phyloP scores from a whole-genome alignment of 2,113 vertebrate genomes.

The Pelusios castaneus region DNA sequence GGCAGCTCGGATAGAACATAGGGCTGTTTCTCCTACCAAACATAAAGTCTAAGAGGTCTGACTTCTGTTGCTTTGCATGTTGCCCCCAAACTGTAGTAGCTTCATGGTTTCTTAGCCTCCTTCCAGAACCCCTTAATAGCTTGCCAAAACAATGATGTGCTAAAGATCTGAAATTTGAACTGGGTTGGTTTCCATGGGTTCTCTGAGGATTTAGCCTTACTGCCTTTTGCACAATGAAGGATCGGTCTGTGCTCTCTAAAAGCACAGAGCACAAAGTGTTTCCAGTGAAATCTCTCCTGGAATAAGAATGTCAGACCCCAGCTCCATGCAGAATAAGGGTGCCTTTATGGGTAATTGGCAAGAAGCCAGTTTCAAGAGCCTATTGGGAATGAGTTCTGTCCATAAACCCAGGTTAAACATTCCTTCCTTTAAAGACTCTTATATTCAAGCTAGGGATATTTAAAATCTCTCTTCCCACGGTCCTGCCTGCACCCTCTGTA shows the following conservation, averaged over 20 bases:
- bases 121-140: neutral
- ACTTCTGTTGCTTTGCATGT: neutral
- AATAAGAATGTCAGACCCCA: neutral
- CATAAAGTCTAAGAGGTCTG: neutral
- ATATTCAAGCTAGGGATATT: neutral
- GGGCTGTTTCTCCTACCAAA: neutral
- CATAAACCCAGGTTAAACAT: neutral
- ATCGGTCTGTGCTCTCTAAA: neutral
- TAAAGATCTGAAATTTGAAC: neutral
- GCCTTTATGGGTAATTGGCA: neutral
- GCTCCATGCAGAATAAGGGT: neutral
- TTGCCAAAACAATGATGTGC: neutral
- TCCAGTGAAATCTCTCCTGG: neutral
- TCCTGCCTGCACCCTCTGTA: neutral
- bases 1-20: neutral
- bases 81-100: neutral
- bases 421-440: neutral
- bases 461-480: neutral
- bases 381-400: neutral
- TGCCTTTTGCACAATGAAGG: neutral
- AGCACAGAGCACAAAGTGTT: neutral
- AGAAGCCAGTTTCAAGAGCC: neutral
- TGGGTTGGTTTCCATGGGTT: neutral
- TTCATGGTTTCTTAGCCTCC: neutral
- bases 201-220: neutral